A percentile compares a stretch with the other conserved stretches of the same genome.
phyloP scores from a whole-genome alignment of 35 echinoderm and acorn worm species.

The Diadema setosum region DNA sequence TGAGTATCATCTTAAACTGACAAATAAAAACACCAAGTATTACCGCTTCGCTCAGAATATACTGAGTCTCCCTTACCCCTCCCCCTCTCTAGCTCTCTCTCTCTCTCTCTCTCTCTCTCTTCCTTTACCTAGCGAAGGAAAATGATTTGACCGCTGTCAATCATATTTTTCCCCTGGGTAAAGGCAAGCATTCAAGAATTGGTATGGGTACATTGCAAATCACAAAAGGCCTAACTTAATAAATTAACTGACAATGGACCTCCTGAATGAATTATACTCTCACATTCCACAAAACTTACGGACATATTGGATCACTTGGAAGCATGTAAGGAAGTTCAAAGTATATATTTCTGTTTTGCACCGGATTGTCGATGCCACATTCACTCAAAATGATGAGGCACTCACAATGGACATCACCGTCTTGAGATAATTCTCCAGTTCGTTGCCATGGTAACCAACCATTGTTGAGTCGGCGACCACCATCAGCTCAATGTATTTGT shows the following conservation, averaged over 20 bases:
- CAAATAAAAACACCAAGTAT: too few species aligned
- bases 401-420: slow-evolving; percentile 5
- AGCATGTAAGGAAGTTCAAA: background rate
- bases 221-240: background rate
- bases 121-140: too few species aligned
- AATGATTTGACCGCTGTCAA: too few species aligned
- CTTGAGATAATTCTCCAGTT: background rate
- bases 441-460: slow-evolving; percentile 18
- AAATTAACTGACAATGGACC: background rate
- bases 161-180: too few species aligned
- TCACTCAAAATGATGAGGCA: background rate
- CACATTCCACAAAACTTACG: background rate
- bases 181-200: too few species aligned
- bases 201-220: too few species aligned
- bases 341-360: background rate
- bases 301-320: background rate
- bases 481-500: slow-evolving; percentile 15
- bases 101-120: too few species aligned
- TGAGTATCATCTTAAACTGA: too few species aligned
- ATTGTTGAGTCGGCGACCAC: background rate
- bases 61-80: too few species aligned
- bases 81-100: too few species aligned
- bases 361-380: background rate
- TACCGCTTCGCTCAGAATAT: too few species aligned
- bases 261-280: background rate